Percentiles rank a stretch among this genome's conserved stretches.
Evolutionary conservation across 2,113 vertebrate species (phyloP).

Genomic region (Corydoras maculifer): DNA sequence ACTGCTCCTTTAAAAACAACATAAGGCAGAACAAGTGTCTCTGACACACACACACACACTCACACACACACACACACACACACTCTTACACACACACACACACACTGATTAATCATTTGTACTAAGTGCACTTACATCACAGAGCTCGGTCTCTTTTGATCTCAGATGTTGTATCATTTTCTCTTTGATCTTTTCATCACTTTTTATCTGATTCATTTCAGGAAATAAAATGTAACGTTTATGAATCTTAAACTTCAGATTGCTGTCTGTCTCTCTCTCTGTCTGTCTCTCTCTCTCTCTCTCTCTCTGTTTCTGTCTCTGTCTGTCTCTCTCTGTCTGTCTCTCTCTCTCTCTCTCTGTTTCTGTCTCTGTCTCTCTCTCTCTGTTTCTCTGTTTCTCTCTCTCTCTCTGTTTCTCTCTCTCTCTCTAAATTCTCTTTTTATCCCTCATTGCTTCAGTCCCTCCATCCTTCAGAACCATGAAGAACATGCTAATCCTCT

Average conservation of each 20-base stretch:
- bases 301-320: not conserved
- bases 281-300: not conserved
- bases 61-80: not conserved
- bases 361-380: too few species aligned
- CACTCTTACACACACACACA: too few species aligned
- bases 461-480: not conserved
- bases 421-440: too few species aligned
- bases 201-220: too few species aligned
- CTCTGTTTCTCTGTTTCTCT: too few species aligned
- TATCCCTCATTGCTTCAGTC: not conserved
- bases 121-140: not conserved
- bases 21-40: too few species aligned
- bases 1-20: too few species aligned
- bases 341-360: not conserved
- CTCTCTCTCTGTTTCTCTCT: too few species aligned
- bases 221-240: too few species aligned
- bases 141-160: not conserved
- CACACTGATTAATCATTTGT: not conserved
- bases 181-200: too few species aligned
- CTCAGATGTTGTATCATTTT: too few species aligned
- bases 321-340: not conserved
- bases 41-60: not conserved
- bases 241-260: not conserved
- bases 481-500: not conserved
- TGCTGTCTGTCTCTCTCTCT: not conserved